Evolutionary conservation across 2,113 vertebrate species (phyloP).

Genomic region (Calonectris borealis): DNA sequence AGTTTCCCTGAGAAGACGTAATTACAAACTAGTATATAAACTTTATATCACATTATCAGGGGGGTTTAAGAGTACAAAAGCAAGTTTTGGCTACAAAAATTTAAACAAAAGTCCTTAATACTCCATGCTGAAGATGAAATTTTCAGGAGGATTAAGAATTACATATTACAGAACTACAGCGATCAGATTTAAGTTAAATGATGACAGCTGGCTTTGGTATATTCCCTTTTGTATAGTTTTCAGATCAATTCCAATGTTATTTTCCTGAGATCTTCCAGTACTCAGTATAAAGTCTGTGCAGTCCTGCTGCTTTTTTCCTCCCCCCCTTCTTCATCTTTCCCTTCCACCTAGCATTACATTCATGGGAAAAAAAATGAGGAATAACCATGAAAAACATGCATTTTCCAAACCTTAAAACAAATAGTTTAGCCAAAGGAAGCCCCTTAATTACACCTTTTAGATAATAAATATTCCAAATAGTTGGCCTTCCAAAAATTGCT

Average conservation of each 20-base stretch:
- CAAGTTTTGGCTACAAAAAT: not conserved
- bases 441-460: not conserved
- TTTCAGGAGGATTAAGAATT: not conserved
- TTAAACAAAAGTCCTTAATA: not conserved
- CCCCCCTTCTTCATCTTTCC: not conserved
- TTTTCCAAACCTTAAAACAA: not conserved
- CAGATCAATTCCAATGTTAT: not conserved
- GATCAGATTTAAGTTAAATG: not conserved
- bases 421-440: not conserved
- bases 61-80: not conserved
- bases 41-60: not conserved
- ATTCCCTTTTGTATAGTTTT: not conserved
- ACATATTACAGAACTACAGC: not conserved
- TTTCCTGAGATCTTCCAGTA: slow-evolving; percentile 61
- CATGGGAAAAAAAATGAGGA: not conserved
- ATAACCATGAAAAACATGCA: not conserved
- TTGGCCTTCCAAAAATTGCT: not conserved
- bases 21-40: slow-evolving; percentile 1
- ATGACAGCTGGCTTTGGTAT: slow-evolving; percentile 44
- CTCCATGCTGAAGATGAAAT: not conserved
- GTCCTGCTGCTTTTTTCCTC: not conserved
- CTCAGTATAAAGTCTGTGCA: not conserved
- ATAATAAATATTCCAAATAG: slow-evolving; percentile 20
- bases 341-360: not conserved
- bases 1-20: slow-evolving; percentile 68